Evolutionary conservation across 2,888 invertebrate species (phyloP).

Genomic region (Mesorhabditis spiculigera): DNA sequence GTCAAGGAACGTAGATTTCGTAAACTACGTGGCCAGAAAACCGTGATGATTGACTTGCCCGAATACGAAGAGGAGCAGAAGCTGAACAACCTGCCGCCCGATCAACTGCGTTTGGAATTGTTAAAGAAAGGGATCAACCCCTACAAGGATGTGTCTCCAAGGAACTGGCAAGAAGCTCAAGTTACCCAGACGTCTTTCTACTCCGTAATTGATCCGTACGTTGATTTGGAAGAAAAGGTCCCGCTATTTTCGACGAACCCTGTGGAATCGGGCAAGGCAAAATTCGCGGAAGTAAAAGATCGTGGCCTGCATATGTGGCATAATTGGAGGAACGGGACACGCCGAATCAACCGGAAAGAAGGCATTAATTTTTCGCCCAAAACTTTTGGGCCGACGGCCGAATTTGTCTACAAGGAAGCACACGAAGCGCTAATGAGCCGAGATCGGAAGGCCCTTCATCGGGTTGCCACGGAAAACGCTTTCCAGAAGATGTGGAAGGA

Average conservation of each 20-base stretch:
- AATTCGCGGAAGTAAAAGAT: conserved; percentile 21
- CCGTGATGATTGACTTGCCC: conserved; percentile 45
- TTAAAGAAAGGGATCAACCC: conserved; percentile 47
- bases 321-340: conserved; percentile 40
- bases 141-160: conserved; percentile 46
- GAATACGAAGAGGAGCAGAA: conserved; percentile 41
- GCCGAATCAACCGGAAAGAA: conserved; percentile 50
- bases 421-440: conserved; percentile 43
- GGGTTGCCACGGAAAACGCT: conserved; percentile 49
- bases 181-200: conserved; percentile 47
- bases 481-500: conserved; percentile 58
- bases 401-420: conserved; percentile 47
- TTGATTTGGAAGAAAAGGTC: conserved; percentile 35
- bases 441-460: conserved; percentile 36
- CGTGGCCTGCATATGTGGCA: conserved; percentile 38
- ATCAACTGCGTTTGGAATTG: conserved; percentile 42
- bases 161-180: conserved; percentile 52
- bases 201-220: conserved; percentile 49
- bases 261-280: conserved; percentile 19
- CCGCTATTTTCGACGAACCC: conserved; percentile 8
- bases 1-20: conserved; percentile 51
- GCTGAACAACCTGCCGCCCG: conserved; percentile 35
- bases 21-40: conserved; percentile 53
- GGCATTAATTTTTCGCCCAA: conserved; percentile 50
- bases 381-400: conserved; percentile 44